Evolutionary conservation across 2,888 invertebrate genomes (phyloP), one percentile per base, ranked within the genome.

Genomic region (Oscheius sp.): DNA sequence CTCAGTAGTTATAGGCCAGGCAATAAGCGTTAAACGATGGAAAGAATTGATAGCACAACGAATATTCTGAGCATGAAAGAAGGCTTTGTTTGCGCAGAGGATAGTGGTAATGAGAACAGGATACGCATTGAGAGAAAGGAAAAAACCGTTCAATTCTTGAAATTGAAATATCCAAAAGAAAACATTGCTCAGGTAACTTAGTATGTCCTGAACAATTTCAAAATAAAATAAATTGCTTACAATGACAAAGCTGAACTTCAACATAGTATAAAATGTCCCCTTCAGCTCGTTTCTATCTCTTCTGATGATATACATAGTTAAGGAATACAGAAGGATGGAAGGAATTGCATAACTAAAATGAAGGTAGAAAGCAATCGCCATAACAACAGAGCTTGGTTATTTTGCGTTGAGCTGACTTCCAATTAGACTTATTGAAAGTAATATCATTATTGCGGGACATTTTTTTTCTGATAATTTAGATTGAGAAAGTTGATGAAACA

Each of bases 51-150:
- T 26, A 0, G 44, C 30, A 17, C 44, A 44, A 20, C 59, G 59
- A 14, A 59, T 24, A 20, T 59, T 59, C 28, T 59, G 59, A 1
- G 44, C 41, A 44, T 59, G 59, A 24, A 59, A 44, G 41, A 41
- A 8, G 2, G 44, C 2, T 24, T 59, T 41, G 28, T 59, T 41
- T 14, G n/a, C 20, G 44, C 17, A 59, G 17, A 59, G 28, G 44
- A 59, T 12, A 30, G 12, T n/a, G n/a, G 41, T n/a, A 0, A 59
- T n/a, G 4, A 41, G 24, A 2, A 26, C 12, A 17, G 59, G 44
- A n/a, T 38, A 44, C 12, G 14, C 20, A 36, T 54, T 54, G 28
- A 41, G 14, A 12, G 59, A 38, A 12, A 59, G 24, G n/a, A 59
- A n/a, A 26, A 26, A 59, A 2, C n/a, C 41, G 26, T 59, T 59